A percentile compares a stretch with the other conserved stretches of the same genome.
Conservation (phyloP, 2,113 vertebrate genomes). For the Gnathonemus echidnorhynchus region DNA sequence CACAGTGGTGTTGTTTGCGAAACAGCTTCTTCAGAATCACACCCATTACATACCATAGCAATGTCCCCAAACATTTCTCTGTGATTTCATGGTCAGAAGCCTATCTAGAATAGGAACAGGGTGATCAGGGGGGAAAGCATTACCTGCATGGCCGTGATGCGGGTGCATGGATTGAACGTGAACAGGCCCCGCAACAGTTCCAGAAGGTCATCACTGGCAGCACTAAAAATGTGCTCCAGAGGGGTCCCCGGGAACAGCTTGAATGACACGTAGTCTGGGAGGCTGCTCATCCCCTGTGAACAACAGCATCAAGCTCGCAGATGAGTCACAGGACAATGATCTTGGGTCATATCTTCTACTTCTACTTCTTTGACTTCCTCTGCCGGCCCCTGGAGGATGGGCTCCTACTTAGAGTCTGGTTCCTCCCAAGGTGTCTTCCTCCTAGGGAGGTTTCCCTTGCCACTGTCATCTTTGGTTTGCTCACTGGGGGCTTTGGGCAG, state of each 20-base stretch:
- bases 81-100: not conserved
- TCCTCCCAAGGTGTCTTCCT: too few relatives aligned
- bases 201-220: slow-evolving; percentile 87
- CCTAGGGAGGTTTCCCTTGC: too few relatives aligned
- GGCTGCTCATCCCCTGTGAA: slow-evolving; percentile 78
- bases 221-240: slow-evolving; percentile 91
- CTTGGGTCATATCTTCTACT: not conserved
- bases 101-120: not conserved
- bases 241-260: slow-evolving; percentile 88
- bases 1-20: not conserved
- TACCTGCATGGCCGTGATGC: slow-evolving; percentile 86
- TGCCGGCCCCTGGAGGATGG: too few relatives aligned
- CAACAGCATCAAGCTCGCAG: not conserved
- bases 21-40: not conserved
- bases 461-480: too few relatives aligned
- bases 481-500: too few relatives aligned
- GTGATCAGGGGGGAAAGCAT: not conserved
- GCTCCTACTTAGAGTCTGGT: too few relatives aligned
- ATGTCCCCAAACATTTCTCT: not conserved
- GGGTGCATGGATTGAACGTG: slow-evolving; percentile 78
- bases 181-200: slow-evolving; percentile 83
- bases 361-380: too few relatives aligned
- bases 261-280: slow-evolving; percentile 92
- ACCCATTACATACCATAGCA: not conserved
- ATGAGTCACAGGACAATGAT: not conserved